A percentile compares a stretch with the other conserved stretches of the same genome.
phyloP scores from a whole-genome alignment of 2,113 vertebrate genomes.

The Dicaeum eximium region DNA sequence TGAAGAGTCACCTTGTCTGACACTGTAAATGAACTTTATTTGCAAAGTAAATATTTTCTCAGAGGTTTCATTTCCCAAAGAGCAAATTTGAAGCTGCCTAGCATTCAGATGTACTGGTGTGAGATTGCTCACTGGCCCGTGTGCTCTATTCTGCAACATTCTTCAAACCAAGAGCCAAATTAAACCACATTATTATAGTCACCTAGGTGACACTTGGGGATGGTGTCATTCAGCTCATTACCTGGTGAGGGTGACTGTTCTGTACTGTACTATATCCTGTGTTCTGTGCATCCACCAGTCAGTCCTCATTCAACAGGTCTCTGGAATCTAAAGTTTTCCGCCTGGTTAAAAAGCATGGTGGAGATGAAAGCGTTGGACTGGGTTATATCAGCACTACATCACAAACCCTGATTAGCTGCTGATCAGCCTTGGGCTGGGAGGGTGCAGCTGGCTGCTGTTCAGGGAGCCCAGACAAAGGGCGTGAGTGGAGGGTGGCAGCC shows the following conservation, averaged over 20 bases:
- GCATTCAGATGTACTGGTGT: not conserved
- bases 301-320: not conserved
- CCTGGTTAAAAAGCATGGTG: not conserved
- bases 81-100: not conserved
- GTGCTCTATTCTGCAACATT: not conserved
- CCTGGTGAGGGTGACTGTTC: not conserved
- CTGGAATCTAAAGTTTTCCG: not conserved
- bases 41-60: slow-evolving; percentile 55
- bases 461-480: not conserved
- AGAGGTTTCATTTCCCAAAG: slow-evolving; percentile 33
- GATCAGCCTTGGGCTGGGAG: not conserved
- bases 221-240: not conserved
- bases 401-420: not conserved
- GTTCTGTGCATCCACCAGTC: not conserved
- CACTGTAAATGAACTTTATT: slow-evolving; percentile 24
- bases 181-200: not conserved
- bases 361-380: not conserved
- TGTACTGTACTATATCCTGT: not conserved
- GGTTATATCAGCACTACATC: not conserved
- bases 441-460: not conserved
- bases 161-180: not conserved
- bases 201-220: not conserved
- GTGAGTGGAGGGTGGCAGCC: not conserved
- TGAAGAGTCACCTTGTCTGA: slow-evolving; percentile 29
- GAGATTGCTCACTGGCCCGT: not conserved